phyloP scores from a whole-genome alignment of 2,797 vertebrate species.

The Crenichthys baileyi region DNA sequence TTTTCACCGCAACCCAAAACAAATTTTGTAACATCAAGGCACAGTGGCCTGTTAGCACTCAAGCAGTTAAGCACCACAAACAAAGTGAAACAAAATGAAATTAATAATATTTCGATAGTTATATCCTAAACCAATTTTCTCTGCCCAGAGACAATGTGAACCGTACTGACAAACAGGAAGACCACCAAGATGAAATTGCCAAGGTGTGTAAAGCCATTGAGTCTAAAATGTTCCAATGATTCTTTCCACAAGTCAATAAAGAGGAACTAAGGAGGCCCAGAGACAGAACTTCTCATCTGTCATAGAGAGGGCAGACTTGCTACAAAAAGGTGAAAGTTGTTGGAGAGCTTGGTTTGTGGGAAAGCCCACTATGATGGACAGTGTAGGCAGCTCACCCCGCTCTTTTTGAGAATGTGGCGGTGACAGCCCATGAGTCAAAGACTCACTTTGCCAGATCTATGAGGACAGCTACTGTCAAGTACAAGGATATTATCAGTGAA shows the following conservation, averaged over 20 bases:
- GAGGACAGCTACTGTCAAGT: background rate
- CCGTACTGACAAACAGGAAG: background rate
- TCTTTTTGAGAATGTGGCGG: slow-evolving; percentile 3
- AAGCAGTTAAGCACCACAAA: no score
- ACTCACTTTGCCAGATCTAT: slow-evolving; percentile 16
- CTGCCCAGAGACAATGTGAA: no score
- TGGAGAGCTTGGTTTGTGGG: slow-evolving; percentile 32
- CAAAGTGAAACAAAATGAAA: no score
- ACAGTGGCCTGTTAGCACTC: no score
- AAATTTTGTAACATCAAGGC: no score
- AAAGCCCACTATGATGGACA: background rate
- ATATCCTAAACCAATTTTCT: no score
- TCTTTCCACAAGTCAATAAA: no score
- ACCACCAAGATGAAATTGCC: background rate
- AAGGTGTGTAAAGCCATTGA: slow-evolving; percentile 21
- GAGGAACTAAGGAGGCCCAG: slow-evolving; percentile 9
- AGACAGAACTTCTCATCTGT: background rate
- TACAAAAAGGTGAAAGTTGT: background rate
- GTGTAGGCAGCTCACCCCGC: slow-evolving; percentile 11
- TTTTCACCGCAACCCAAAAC: no score
- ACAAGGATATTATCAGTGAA: background rate
- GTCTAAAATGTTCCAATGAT: slow-evolving; percentile 18
- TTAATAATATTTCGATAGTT: no score
- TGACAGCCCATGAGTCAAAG: background rate
- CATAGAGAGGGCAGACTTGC: slow-evolving; percentile 6